Evolutionary conservation across 2,797 vertebrate species (phyloP).

Genomic region (Pangasius larnaudii): DNA sequence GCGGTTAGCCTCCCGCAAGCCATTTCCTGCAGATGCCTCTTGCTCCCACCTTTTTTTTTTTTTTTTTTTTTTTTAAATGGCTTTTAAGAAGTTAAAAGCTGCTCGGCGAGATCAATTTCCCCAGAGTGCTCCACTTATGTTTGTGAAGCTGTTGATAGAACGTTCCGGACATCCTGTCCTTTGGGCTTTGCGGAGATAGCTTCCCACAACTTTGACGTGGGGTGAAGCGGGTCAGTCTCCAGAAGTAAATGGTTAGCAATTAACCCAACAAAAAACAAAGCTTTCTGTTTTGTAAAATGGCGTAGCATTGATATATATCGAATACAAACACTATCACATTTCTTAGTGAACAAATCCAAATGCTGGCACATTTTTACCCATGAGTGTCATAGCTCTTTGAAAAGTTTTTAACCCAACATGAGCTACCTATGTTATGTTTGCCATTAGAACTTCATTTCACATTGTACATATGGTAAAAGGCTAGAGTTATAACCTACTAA

Average conservation of each 20-base stretch:
- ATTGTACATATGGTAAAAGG: constrained; percentile 16
- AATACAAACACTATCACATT: background rate
- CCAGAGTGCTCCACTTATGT: constrained; percentile 66
- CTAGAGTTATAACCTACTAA: background rate
- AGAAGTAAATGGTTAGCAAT: background rate
- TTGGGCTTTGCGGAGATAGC: constrained; percentile 59
- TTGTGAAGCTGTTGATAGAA: constrained; percentile 75
- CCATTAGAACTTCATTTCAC: background rate
- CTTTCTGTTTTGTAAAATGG: background rate
- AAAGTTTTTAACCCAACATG: background rate
- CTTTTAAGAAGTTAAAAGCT: constrained; percentile 57
- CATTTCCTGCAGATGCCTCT: constrained; percentile 69
- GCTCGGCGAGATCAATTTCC: constrained; percentile 58
- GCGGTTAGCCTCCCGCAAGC: constrained; percentile 67
- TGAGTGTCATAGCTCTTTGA: background rate
- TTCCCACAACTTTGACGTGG: constrained; percentile 44
- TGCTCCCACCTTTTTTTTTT: constrained; percentile 40
- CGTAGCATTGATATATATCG: background rate
- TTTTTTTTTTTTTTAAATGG: background rate
- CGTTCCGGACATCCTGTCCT: constrained; percentile 70
- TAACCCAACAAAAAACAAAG: background rate
- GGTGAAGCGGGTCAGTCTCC: background rate
- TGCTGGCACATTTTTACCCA: background rate
- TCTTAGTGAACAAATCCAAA: background rate
- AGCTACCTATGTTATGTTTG: background rate